Conservation (phyloP, 1,140 invertebrate species). For the Trachymyrmex septentrionalis region DNA sequence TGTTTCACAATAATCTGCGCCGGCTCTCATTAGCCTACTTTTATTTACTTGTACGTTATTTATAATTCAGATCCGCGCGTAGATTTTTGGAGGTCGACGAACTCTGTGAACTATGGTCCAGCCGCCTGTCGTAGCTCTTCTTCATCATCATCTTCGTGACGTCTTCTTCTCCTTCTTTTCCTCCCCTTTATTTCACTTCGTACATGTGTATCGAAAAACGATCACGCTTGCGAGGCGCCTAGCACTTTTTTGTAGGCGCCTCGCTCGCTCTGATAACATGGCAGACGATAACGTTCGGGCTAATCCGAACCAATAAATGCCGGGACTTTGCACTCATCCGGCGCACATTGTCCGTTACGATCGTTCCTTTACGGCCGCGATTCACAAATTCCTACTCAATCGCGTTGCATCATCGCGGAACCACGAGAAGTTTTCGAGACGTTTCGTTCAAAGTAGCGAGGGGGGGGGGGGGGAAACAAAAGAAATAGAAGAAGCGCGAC, state of each 20-base stretch:
- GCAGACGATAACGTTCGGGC: conserved; percentile 69
- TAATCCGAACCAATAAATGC: conserved; percentile 77
- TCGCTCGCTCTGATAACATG: conserved; percentile 60
- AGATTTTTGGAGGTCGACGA: conserved; percentile 24
- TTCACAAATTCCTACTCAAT: conserved; percentile 49
- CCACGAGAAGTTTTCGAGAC: not conserved
- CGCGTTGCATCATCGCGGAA: not conserved
- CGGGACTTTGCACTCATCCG: conserved; percentile 75
- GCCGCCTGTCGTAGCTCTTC: not conserved
- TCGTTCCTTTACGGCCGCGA: conserved; percentile 52
- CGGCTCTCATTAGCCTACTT: too few relatives aligned
- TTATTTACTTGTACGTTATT: too few relatives aligned
- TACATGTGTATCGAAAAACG: conserved; percentile 61
- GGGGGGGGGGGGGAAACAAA: not conserved
- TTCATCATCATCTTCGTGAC: not conserved
- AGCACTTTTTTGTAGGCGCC: conserved; percentile 69
- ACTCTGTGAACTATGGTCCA: conserved; percentile 6
- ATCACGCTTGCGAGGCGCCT: conserved; percentile 65
- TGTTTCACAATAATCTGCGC: too few relatives aligned
- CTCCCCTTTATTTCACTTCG: not conserved
- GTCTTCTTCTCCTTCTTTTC: conserved; percentile 19
- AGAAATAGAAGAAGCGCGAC: not conserved
- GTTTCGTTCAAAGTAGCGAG: not conserved
- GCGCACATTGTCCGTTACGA: conserved; percentile 70
- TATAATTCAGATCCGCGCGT: not conserved